Conservation (phyloP, 2,888 invertebrate genomes). For the Marronus borbonicus region DNA sequence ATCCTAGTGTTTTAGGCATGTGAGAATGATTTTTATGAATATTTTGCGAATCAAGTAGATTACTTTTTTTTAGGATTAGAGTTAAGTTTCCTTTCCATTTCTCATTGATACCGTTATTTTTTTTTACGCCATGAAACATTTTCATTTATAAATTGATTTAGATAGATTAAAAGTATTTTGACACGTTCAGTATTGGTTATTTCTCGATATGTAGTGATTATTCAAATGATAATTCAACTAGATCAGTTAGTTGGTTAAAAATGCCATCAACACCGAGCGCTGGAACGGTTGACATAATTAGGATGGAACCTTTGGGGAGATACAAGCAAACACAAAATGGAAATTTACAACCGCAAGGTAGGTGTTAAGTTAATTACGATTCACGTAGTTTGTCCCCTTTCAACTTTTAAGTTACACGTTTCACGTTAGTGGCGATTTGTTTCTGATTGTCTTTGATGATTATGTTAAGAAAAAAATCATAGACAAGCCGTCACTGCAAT, state of each 20-base stretch:
- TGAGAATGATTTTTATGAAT: slow-evolving; percentile 1
- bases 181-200: no score
- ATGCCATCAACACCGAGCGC: slow-evolving; percentile 59
- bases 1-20: slow-evolving; percentile 28
- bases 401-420: no score
- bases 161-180: slow-evolving; percentile 11
- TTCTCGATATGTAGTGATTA: slow-evolving; percentile 57
- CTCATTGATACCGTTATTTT: background rate
- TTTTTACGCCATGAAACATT: background rate
- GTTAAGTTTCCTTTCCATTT: background rate
- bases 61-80: slow-evolving; percentile 6
- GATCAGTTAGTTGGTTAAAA: slow-evolving; percentile 55
- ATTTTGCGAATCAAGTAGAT: slow-evolving; percentile 8
- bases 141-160: background rate
- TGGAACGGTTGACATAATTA: slow-evolving; percentile 73
- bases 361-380: slow-evolving; percentile 25
- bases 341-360: slow-evolving; percentile 71
- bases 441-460: no score
- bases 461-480: no score
- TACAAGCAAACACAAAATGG: slow-evolving; percentile 78
- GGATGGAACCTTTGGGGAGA: slow-evolving; percentile 78
- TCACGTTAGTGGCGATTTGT: no score
- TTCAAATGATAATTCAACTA: slow-evolving; percentile 56
- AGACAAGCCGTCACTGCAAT: no score
- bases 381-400: background rate